phyloP scores from a whole-genome alignment of 2,113 vertebrate genomes.

The Centropus unirufus region DNA sequence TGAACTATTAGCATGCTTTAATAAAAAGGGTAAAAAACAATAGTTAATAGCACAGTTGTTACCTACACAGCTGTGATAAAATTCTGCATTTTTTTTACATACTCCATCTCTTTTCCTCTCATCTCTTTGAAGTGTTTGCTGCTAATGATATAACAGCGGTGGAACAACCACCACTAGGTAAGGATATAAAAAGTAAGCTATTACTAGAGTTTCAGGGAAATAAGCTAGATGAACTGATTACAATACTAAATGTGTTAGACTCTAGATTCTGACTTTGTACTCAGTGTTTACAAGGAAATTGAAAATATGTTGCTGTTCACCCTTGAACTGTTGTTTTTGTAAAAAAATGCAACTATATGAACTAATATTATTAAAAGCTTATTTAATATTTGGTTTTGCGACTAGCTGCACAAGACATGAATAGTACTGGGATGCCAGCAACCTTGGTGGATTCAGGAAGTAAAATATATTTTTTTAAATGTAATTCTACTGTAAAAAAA shows the following conservation, averaged over 20 bases:
- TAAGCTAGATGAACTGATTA: not conserved
- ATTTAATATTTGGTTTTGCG: not conserved
- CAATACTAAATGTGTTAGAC: not conserved
- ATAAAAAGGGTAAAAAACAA: not conserved
- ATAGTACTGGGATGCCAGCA: not conserved
- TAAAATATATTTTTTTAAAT: not conserved
- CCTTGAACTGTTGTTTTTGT: constrained; percentile 21
- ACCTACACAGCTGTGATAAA: not conserved
- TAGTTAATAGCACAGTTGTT: not conserved
- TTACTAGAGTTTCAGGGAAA: constrained; percentile 17
- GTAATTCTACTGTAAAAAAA: constrained; percentile 15
- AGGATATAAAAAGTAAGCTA: not conserved
- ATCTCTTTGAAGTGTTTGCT: not conserved
- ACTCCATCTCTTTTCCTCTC: not conserved
- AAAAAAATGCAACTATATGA: constrained; percentile 19
- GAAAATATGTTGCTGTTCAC: constrained; percentile 14
- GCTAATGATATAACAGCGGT: not conserved
- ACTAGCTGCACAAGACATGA: constrained; percentile 19
- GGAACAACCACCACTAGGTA: not conserved
- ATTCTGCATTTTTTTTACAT: not conserved
- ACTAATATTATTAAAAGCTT: constrained; percentile 28
- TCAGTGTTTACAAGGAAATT: not conserved
- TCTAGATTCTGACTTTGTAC: not conserved
- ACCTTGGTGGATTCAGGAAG: constrained; percentile 7
- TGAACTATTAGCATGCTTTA: not conserved